Evolutionary conservation across 1,140 invertebrate species (phyloP).

Genomic region (Eriosoma lanigerum): DNA sequence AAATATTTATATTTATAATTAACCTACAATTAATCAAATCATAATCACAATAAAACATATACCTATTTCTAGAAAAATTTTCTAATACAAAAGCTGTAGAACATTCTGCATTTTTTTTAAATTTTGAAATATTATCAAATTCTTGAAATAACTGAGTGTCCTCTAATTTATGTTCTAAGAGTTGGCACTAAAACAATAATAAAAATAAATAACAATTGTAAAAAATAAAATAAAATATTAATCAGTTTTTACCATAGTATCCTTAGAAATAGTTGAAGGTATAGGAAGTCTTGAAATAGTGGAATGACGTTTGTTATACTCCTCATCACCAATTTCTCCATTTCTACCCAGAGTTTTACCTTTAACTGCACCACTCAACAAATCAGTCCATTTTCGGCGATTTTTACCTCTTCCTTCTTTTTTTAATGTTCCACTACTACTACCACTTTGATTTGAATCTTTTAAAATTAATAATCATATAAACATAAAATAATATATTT

Average conservation of each 20-base stretch:
- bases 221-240: not conserved
- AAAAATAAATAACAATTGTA: not conserved
- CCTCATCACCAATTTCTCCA: slow-evolving; percentile 7
- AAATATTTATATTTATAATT: not conserved
- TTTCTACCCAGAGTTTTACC: slow-evolving; percentile 53
- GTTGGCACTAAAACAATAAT: slow-evolving; percentile 68
- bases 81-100: slow-evolving; percentile 68
- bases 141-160: slow-evolving; percentile 82
- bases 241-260: slow-evolving; percentile 66
- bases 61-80: slow-evolving; percentile 64
- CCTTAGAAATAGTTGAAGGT: slow-evolving; percentile 72
- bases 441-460: slow-evolving; percentile 55
- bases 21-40: not conserved
- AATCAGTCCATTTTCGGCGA: slow-evolving; percentile 56
- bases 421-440: slow-evolving; percentile 54
- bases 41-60: slow-evolving; percentile 4
- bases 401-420: slow-evolving; percentile 55
- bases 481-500: not conserved
- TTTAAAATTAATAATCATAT: slow-evolving; percentile 29
- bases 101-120: slow-evolving; percentile 70
- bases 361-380: slow-evolving; percentile 55
- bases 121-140: slow-evolving; percentile 83
- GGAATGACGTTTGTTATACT: slow-evolving; percentile 18
- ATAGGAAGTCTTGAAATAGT: slow-evolving; percentile 66
- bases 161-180: slow-evolving; percentile 76